Evolutionary conservation across 1,140 invertebrate genomes (phyloP), one percentile per base, ranked within the genome.

Genomic region (Cydia strobilella): DNA sequence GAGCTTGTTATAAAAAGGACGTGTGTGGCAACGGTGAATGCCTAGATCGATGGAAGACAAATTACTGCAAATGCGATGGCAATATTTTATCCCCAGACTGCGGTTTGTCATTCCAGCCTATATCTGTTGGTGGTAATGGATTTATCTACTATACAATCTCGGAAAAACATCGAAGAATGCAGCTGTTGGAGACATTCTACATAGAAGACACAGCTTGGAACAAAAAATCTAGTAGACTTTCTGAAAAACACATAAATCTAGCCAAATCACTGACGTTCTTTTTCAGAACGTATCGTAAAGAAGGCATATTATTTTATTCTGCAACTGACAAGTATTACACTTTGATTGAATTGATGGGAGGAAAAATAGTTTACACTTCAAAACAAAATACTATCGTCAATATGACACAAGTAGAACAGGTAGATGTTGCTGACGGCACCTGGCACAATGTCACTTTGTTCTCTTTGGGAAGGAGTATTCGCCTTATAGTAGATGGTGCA

Each of bases 281-380:
- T 77, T 98, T 99, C 83, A 94, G 97, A 82, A 98, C 97, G 0
- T 94, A 96, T 1, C 95, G 95, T 84, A 92, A 94, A 45, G 94
- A 97, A 84, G 98, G 97, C 9, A 91, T 98, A 12, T 86, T 99
- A 2, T 94, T 98, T 74, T 97, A 97, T 84, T 94, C 96, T 0
- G 96, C 96, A 0, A 97, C 96, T 4, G 97, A 98, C 83, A 97
- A 97, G 85, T 97, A 98, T 90, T 98, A 95, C 84, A 98, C 97
- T 15, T 94, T 96, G 2, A 89, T 98, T 69, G 96, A 97, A 93
- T 94, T 98, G 82, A 88, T 92, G 31, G 94, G 94, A 63, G 96
- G 97, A 3, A 95, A 95, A 76, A 89, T 98, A 9, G 93, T 95
- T 10, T 97, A 97, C 83, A 95, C 94, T 1, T 98, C 97, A 3